A percentile compares a stretch with the other conserved stretches of the same genome.
phyloP scores from a whole-genome alignment of 2,888 invertebrate genomes.

The Acholoe squamosa region DNA sequence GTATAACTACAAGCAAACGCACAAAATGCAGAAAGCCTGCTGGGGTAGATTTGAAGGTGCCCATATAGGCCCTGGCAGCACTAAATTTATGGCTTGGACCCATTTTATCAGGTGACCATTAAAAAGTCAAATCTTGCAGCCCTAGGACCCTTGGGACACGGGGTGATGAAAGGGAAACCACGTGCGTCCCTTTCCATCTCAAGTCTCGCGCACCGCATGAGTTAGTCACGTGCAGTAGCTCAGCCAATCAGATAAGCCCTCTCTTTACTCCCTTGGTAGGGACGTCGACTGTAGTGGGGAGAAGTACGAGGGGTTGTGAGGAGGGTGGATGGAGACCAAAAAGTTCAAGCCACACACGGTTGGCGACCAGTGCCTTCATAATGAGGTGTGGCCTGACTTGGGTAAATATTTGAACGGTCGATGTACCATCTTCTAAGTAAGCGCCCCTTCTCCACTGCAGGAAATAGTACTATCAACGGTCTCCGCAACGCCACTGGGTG shows the following conservation, averaged over 20 bases:
- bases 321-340: neutral
- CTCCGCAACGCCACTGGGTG: slow-evolving; percentile 19
- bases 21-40: no score
- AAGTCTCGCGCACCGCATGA: neutral
- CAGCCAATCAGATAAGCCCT: slow-evolving; percentile 43
- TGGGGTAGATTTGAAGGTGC: no score
- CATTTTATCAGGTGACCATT: no score
- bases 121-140: neutral
- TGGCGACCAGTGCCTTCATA: slow-evolving; percentile 1
- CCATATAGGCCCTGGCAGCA: no score
- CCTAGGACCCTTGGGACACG: neutral
- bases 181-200: neutral
- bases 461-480: slow-evolving; percentile 48
- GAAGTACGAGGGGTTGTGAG: neutral
- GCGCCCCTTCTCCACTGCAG: slow-evolving; percentile 12
- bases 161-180: neutral
- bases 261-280: neutral
- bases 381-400: slow-evolving; percentile 19
- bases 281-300: neutral
- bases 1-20: no score
- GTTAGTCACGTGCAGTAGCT: slow-evolving; percentile 25
- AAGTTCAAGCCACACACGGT: slow-evolving; percentile 27
- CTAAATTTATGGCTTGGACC: no score
- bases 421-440: slow-evolving; percentile 29
- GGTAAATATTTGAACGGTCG: slow-evolving; percentile 42